Evolutionary conservation across 2,888 invertebrate genomes (phyloP).

Genomic region (Azorinus chamasolen): DNA sequence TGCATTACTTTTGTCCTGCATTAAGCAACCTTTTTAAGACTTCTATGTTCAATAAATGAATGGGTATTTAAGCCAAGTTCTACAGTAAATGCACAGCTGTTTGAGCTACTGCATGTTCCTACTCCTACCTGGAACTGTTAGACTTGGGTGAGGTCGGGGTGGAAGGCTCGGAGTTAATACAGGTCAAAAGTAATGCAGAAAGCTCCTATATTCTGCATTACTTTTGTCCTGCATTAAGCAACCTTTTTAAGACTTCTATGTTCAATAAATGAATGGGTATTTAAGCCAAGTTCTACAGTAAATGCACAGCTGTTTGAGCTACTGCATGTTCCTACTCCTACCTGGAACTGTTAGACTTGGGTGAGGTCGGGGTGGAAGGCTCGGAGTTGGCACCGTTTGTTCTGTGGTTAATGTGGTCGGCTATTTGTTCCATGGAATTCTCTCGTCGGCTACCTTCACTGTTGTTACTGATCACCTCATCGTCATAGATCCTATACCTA

Average conservation of each 20-base stretch:
- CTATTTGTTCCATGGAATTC: constrained; percentile 51
- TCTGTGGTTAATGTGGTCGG: constrained; percentile 45
- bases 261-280: too few species aligned
- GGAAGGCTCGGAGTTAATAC: constrained; percentile 35
- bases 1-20: too few species aligned
- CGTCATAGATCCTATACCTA: constrained; percentile 85
- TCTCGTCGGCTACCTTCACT: constrained; percentile 70
- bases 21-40: too few species aligned
- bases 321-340: neutral
- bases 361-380: constrained; percentile 41
- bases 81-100: constrained; percentile 1
- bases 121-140: constrained; percentile 17
- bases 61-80: too few species aligned
- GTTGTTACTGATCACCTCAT: constrained; percentile 81
- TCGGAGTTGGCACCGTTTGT: constrained; percentile 39
- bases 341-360: constrained; percentile 27
- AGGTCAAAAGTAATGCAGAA: too few species aligned
- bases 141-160: constrained; percentile 40
- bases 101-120: neutral
- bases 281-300: neutral
- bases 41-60: too few species aligned
- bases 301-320: neutral
- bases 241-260: too few species aligned
- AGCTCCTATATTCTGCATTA: too few species aligned
- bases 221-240: too few species aligned